A percentile compares a stretch with the other conserved stretches of the same genome.
Evolutionary conservation across 2,113 vertebrate genomes (phyloP).

Genomic region (Equus quagga): DNA sequence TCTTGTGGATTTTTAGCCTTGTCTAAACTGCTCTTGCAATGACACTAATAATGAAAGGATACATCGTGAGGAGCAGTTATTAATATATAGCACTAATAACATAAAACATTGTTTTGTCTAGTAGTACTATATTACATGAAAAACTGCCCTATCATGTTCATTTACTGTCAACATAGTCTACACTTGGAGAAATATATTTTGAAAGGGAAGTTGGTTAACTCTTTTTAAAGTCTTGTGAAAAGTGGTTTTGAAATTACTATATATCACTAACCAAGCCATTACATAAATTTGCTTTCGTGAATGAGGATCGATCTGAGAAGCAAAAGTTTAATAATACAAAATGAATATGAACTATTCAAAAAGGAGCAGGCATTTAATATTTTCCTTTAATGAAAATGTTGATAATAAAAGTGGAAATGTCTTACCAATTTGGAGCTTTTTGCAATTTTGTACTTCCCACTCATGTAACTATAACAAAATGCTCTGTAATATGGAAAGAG

Average conservation of each 20-base stretch:
- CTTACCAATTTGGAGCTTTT: constrained; percentile 61
- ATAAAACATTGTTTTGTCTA: constrained; percentile 78
- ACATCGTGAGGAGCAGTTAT: constrained; percentile 67
- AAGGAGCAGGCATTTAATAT: constrained; percentile 62
- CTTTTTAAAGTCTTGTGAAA: constrained; percentile 78
- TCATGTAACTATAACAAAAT: constrained; percentile 42
- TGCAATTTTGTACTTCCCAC: constrained; percentile 50
- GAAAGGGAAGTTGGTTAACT: constrained; percentile 79
- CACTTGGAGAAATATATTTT: constrained; percentile 77
- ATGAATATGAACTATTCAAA: constrained; percentile 76
- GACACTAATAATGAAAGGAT: constrained; percentile 76
- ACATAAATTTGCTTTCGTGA: constrained; percentile 80
- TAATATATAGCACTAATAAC: constrained; percentile 79
- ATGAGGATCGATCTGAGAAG: constrained; percentile 76
- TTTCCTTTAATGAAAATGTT: constrained; percentile 76
- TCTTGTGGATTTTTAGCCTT: constrained; percentile 74
- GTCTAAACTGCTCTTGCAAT: constrained; percentile 78
- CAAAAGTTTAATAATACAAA: constrained; percentile 77
- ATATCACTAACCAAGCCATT: constrained; percentile 76
- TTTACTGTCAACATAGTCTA: constrained; percentile 74
- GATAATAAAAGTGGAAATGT: constrained; percentile 65
- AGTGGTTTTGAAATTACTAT: constrained; percentile 73
- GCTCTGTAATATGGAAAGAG: constrained; percentile 48
- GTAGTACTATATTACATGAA: constrained; percentile 48
- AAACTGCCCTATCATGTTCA: constrained; percentile 75